phyloP scores from a whole-genome alignment of 2,797 vertebrate genomes.

The Halcyon chelicuti region DNA sequence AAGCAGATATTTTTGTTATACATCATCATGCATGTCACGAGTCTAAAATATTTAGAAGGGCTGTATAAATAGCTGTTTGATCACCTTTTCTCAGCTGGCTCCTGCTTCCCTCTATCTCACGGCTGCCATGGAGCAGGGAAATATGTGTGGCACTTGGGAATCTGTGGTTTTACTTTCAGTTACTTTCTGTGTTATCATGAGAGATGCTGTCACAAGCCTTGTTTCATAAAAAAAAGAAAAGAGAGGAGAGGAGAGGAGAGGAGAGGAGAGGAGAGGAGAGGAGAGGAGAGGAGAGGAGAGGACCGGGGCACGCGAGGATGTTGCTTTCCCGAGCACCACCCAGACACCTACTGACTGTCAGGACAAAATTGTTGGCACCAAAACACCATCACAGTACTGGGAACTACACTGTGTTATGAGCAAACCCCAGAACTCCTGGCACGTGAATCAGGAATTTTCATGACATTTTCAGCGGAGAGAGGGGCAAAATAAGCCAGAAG shows the following conservation, averaged over 20 bases:
- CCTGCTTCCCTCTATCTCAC: neutral
- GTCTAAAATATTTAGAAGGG: conserved; percentile 53
- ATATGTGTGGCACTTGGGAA: rapidly evolving
- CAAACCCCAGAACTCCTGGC: neutral
- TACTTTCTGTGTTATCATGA: neutral
- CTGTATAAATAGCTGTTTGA: conserved; percentile 4
- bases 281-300: too few relatives aligned
- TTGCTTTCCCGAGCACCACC: rapidly evolving
- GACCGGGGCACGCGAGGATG: rapidly evolving
- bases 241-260: neutral
- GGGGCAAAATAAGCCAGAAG: neutral
- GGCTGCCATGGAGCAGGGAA: neutral
- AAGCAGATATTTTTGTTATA: conserved; percentile 51
- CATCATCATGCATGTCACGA: conserved; percentile 3
- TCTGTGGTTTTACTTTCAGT: neutral
- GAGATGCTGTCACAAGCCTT: neutral
- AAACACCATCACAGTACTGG: neutral
- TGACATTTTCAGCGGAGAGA: neutral
- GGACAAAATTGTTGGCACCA: neutral
- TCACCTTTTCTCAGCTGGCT: conserved; percentile 30
- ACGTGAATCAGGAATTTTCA: neutral
- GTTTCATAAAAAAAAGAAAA: neutral
- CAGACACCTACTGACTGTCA: neutral
- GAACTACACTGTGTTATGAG: neutral
- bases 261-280: neutral